phyloP scores from a whole-genome alignment of 1,140 invertebrate genomes.

The Lucilia sericata region DNA sequence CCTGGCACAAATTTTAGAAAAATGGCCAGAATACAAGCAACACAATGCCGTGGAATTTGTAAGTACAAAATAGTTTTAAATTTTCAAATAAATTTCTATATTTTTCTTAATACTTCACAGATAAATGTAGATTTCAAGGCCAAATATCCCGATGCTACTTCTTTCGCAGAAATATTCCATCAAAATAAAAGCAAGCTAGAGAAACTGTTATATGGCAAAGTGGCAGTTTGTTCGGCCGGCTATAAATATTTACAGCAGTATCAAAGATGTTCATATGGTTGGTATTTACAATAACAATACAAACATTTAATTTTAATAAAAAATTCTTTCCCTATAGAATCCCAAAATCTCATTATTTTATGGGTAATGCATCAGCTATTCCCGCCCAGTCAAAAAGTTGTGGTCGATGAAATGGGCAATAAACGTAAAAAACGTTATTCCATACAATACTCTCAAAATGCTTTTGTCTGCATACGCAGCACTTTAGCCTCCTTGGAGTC shows the following conservation, averaged over 20 bases:
- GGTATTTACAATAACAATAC: neutral
- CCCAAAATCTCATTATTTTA: neutral
- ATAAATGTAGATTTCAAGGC: neutral
- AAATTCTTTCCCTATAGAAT: neutral
- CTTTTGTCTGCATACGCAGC: neutral
- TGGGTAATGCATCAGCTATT: conserved; percentile 23
- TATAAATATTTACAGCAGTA: conserved; percentile 7
- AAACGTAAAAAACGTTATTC: conserved; percentile 25
- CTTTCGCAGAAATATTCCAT: neutral
- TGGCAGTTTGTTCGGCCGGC: neutral
- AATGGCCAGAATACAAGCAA: conserved; percentile 25
- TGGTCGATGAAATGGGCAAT: neutral
- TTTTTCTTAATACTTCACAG: neutral
- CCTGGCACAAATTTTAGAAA: neutral
- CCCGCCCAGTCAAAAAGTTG: neutral
- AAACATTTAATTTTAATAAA: neutral
- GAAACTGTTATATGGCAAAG: neutral
- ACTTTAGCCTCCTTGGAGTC: neutral
- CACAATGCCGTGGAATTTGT: neutral
- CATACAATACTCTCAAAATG: neutral
- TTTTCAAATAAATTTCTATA: neutral
- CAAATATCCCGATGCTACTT: neutral
- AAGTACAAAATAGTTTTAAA: neutral
- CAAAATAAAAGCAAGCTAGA: neutral
- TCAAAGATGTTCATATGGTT: neutral